Base-by-base conservation (phyloP, 30 jellyfish, hydroid and myxozoan species). In the Catostylus mosaicus region DNA sequence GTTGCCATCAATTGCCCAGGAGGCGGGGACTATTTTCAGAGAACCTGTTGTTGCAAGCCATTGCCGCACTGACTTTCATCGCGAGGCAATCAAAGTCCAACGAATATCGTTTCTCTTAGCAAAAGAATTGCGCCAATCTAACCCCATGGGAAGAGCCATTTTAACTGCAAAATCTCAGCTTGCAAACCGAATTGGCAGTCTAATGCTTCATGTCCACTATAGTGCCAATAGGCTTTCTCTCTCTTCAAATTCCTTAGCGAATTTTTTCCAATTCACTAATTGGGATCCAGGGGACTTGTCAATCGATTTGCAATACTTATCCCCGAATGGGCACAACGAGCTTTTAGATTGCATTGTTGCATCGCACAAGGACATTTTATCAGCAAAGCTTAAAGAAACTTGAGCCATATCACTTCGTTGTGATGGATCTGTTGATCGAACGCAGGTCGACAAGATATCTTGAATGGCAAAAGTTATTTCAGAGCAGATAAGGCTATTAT, bases 221-320 rank as follows among this genome's bases (percentile, higher is more conserved):
- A 12, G 78, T 27, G 50, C 48, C 63, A 65, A 65, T 4, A 65
- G 78, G 24, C 64, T 5, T 40, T 7, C 7, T 65, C 54, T 30
- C 78, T 35, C 48, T 31, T 10, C 64, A 65, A 65, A 65, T 61
- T 65, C 78, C 48, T 65, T 65, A 5, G 27, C 78, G 24, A 65
- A 65, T 27, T 27, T 30, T 61, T 65, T 65, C 52, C 78, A n/a
- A 4, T 65, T 27, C 54, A 35, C 6, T 65, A 65, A 56, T 65
- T 65, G 78, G 78, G 78, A 65, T 65, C 78, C 64, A 65, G 78
- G 54, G 24, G 24, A 65, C 78, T 4, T 65, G 50, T 31, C 63
- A 8, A 27, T 65, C 78, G 78, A 65, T 8, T 65, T 65, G 24
- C 78, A 65, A 61, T 65, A 65, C 54, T 31, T 65, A 65, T 65